Percentiles rank a stretch among this genome's conserved stretches.
Conservation (phyloP, 2,113 vertebrate genomes). For the Prietella phreatophila region DNA sequence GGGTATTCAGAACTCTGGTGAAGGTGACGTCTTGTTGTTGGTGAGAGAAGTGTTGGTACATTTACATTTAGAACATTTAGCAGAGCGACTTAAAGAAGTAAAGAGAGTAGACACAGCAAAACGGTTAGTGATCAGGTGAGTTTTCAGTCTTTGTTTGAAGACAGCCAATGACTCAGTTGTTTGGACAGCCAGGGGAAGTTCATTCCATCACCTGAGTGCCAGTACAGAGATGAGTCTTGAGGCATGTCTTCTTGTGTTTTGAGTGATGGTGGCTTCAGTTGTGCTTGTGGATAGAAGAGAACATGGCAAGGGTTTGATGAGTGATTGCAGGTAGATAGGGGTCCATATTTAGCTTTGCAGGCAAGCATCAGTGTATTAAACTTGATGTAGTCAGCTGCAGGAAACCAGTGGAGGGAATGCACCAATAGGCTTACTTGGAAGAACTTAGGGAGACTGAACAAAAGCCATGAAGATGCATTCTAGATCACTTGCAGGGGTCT, state of each 20-base stretch:
- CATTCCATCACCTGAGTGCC: background rate
- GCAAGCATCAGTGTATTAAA: background rate
- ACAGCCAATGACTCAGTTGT: conserved; percentile 2
- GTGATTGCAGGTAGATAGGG: background rate
- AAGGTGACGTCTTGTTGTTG: background rate
- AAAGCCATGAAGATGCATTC: background rate
- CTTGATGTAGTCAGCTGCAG: background rate
- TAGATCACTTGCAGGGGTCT: background rate
- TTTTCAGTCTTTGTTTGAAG: background rate
- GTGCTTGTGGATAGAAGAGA: background rate
- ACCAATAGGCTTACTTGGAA: background rate
- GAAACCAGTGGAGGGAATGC: background rate
- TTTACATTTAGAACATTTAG: background rate
- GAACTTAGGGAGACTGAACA: background rate
- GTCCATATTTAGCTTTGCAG: background rate
- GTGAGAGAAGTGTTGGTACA: background rate
- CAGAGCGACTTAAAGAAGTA: background rate
- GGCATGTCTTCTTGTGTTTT: background rate
- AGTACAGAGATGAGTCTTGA: background rate
- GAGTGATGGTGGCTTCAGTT: background rate
- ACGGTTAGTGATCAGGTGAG: background rate
- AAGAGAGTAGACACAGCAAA: background rate
- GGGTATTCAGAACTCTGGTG: background rate
- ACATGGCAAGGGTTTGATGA: background rate
- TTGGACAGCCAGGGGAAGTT: background rate